These are phyloP conservation scores for Benitochromis conjunctus DNA, from an alignment of 2,113 vertebrate genomes.

Conservation along the genomic window DNA sequence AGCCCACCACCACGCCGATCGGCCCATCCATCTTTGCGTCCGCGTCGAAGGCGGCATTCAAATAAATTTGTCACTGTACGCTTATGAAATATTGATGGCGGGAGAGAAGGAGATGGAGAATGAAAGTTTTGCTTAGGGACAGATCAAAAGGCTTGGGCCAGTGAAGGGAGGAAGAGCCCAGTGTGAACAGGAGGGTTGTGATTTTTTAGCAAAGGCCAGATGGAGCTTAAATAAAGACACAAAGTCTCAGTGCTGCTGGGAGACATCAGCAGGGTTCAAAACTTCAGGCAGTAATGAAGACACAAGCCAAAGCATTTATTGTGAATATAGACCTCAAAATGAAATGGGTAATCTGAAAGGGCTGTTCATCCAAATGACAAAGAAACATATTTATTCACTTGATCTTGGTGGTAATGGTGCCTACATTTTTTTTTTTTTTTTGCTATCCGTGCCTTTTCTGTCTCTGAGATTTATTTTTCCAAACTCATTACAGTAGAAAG, in stretches of 20 bases:
- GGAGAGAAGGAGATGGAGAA: constrained; percentile 22
- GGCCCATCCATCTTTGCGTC: constrained; percentile 89
- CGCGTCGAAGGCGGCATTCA: constrained; percentile 76
- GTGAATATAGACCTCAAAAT: neutral
- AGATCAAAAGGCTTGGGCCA: constrained; percentile 32
- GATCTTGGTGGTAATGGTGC: neutral
- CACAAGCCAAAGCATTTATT: neutral
- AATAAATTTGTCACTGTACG: constrained; percentile 76
- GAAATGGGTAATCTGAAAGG: neutral
- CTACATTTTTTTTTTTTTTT: neutral
- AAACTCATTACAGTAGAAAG: neutral
- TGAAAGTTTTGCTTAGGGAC: constrained; percentile 50
- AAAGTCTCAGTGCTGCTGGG: neutral
- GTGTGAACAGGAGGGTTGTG: constrained; percentile 19
- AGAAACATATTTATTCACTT: neutral
- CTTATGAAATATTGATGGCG: constrained; percentile 86
- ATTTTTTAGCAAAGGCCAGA: constrained; percentile 23
- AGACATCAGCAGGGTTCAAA: neutral
- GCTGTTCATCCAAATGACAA: neutral
- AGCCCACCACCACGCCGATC: constrained; percentile 86
- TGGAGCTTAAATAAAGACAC: constrained; percentile 19
- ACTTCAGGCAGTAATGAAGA: neutral
- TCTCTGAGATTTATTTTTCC: neutral
- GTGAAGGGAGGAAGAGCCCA: neutral
- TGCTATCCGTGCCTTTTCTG: neutral